Base-by-base conservation (phyloP, 2,113 vertebrate genomes). In the Phrynosoma blainvillii region DNA sequence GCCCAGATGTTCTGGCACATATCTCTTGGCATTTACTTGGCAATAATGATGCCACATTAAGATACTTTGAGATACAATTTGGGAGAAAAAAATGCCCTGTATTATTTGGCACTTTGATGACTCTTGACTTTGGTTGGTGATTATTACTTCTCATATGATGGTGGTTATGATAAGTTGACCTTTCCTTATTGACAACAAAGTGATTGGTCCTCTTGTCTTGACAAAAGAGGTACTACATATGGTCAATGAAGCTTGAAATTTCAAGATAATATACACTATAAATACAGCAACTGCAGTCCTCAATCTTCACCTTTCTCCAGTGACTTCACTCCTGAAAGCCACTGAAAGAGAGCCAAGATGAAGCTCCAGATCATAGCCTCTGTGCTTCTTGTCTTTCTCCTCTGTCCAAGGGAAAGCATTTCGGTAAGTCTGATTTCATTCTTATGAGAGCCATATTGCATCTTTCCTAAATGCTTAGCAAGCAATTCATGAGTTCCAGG, bases 301-400 rank as follows among this genome's bases (percentile, higher is more conserved):
- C 77, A 25, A 2, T 79, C 85, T 23, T 79, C 40, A 70, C 76
- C 59, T 62, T 4, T 18, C 59, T 23, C 32, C 30, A 2, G n/a
- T 70, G 62, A 4, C 30, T 86, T 77, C 9, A 27, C 42, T 56
- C 52, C n/a, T 56, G n/a, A 56, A 73, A 80, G 14, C 4, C 77
- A 80, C 65, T 21, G 11, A 59, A 54, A 23, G 8, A 27, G 79
- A 87, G 47, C 47, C 85, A 87, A 80, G 85, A 87, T 87, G 85
- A 68, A 71, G 30, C 14, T 87, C 21, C 85, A 52, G 42, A 20
- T 68, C 36, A 27, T 73, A 32, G n/a, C 66, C 25, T 18, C 85
- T 12, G n/a, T 70, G 56, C 78, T 87, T 30, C 85, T 87, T 4
- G 5, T 80, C 9, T 30, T 30, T 73, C 66, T 87, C 85, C 21